Conservation (phyloP, 2,113 vertebrate species). For the Pholis gunnellus region DNA sequence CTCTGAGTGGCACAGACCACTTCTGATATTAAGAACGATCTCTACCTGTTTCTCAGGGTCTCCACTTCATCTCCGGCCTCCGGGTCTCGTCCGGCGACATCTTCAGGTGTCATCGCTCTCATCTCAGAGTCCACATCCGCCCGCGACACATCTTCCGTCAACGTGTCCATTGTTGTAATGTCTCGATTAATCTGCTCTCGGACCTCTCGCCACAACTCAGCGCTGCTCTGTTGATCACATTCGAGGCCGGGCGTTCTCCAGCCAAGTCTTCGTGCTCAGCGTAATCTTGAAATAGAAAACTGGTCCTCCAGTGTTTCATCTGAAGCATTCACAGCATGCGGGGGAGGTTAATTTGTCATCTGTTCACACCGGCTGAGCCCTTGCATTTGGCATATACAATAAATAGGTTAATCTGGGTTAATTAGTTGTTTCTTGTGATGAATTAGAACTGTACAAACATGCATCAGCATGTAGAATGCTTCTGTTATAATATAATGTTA, state of each 20-base stretch:
- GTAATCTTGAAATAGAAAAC: conserved; percentile 93
- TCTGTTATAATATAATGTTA: no score
- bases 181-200: conserved; percentile 35
- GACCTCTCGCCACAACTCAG: conserved; percentile 40
- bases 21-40: neutral
- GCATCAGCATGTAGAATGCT: conserved; percentile 10
- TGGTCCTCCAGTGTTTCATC: conserved; percentile 74
- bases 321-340: conserved; percentile 62
- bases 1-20: neutral
- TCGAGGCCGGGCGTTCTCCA: conserved; percentile 27
- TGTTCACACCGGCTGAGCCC: conserved; percentile 60
- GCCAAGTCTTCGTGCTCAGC: conserved; percentile 85
- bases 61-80: conserved; percentile 80
- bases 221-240: conserved; percentile 57
- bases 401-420: conserved; percentile 14
- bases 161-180: conserved; percentile 74
- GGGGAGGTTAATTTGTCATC: conserved; percentile 38
- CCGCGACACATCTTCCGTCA: conserved; percentile 68
- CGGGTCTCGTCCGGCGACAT: conserved; percentile 38
- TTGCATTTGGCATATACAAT: conserved; percentile 21
- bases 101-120: conserved; percentile 75
- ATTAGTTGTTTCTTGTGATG: neutral
- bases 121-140: conserved; percentile 79
- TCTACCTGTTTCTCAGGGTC: conserved; percentile 87
- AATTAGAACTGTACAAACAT: conserved; percentile 16